phyloP scores from a whole-genome alignment of 2,797 vertebrate species.

The Sebastes kiyomatsui region DNA sequence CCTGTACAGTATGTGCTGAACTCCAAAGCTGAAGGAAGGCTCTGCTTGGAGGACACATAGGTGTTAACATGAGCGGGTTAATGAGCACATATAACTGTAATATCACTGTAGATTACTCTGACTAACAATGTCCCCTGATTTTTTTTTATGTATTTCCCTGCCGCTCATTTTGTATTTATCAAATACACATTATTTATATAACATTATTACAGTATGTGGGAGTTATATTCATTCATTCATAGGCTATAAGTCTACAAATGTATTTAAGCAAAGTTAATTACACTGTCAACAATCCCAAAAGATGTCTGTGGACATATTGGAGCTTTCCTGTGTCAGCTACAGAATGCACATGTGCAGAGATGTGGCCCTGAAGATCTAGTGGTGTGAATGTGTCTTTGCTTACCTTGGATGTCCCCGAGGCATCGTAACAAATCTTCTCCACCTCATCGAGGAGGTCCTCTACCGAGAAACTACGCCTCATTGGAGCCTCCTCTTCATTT shows the following conservation, averaged over 20 bases:
- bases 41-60: not conserved
- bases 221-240: not conserved
- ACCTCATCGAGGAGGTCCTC: conserved; percentile 87
- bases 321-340: not conserved
- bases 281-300: not conserved
- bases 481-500: conserved; percentile 75
- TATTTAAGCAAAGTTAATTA: not conserved
- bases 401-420: conserved; percentile 82
- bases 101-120: not conserved
- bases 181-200: not conserved
- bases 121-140: not conserved
- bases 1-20: not conserved
- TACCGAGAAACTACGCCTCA: conserved; percentile 85
- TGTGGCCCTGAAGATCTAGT: not conserved
- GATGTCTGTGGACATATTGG: not conserved
- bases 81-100: not conserved
- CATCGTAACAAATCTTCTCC: conserved; percentile 85
- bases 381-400: not conserved
- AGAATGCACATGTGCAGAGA: not conserved
- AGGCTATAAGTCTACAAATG: not conserved
- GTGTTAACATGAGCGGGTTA: not conserved
- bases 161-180: not conserved
- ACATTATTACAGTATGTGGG: not conserved
- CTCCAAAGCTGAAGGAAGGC: not conserved
- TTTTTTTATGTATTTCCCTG: not conserved